Evolutionary conservation across 2,797 vertebrate species (phyloP).

Genomic region (Agapornis canus): DNA sequence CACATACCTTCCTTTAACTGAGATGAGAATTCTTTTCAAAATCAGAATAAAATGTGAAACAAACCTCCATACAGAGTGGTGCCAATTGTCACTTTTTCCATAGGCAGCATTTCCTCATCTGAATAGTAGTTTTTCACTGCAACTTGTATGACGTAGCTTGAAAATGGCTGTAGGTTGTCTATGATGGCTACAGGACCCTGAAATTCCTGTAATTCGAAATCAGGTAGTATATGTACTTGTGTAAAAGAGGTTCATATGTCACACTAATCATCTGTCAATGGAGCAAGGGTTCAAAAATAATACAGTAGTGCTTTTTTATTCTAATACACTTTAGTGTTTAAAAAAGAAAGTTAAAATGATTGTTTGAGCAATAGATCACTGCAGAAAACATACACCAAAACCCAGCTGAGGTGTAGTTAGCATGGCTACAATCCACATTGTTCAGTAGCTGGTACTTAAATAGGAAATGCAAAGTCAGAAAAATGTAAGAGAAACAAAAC

Average conservation of each 20-base stretch:
- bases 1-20: background rate
- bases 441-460: background rate
- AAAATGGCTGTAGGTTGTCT: conserved; percentile 73
- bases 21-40: background rate
- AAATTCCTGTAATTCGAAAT: conserved; percentile 70
- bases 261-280: background rate
- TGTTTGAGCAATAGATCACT: background rate
- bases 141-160: conserved; percentile 65
- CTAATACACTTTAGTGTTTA: background rate
- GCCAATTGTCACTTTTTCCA: conserved; percentile 31
- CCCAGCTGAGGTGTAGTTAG: background rate
- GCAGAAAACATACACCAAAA: background rate
- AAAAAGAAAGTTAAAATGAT: background rate
- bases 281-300: background rate
- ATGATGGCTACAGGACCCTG: conserved; percentile 44
- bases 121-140: conserved; percentile 76
- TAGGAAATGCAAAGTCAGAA: background rate
- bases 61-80: conserved; percentile 72
- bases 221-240: background rate
- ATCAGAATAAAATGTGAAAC: background rate
- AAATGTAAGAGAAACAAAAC: background rate
- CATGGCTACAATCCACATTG: background rate
- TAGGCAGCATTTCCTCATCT: conserved; percentile 9
- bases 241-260: background rate
- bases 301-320: background rate